Evolutionary conservation across 23 tunicate species (phyloP).

Genomic region (Ascidia mentula): DNA sequence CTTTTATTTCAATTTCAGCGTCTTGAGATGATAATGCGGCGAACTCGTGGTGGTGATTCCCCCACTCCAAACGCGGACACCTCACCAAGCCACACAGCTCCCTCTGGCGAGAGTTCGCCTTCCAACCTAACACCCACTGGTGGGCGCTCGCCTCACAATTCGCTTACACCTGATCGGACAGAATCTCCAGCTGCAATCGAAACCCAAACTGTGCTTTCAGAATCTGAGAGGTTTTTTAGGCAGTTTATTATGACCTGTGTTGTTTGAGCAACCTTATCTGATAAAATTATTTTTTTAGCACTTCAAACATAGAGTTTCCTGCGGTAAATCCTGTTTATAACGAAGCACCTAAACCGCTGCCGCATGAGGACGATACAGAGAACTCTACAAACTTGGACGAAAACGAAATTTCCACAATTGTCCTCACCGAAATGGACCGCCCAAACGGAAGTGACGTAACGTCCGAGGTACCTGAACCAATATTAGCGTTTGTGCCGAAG

Average conservation of each 20-base stretch:
- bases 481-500: background rate
- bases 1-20: too few relatives aligned
- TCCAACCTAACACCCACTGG: conserved; percentile 38
- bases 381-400: background rate
- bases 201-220: background rate
- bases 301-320: too few relatives aligned
- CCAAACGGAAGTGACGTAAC: background rate
- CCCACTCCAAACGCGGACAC: conserved; percentile 18
- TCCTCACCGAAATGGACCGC: background rate
- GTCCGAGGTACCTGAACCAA: background rate
- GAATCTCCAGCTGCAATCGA: background rate
- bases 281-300: background rate
- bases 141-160: conserved; percentile 11
- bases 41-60: conserved; percentile 62
- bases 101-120: conserved; percentile 28
- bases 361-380: background rate
- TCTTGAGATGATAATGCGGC: conserved; percentile 81
- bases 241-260: too few relatives aligned
- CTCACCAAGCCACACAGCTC: background rate
- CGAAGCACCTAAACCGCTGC: background rate
- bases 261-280: too few relatives aligned
- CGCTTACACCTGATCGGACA: background rate
- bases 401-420: background rate
- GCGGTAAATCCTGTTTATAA: background rate
- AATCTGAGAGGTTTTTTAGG: background rate